Conservation (phyloP, 2,888 invertebrate genomes). For the Caenorhabditis afra region DNA sequence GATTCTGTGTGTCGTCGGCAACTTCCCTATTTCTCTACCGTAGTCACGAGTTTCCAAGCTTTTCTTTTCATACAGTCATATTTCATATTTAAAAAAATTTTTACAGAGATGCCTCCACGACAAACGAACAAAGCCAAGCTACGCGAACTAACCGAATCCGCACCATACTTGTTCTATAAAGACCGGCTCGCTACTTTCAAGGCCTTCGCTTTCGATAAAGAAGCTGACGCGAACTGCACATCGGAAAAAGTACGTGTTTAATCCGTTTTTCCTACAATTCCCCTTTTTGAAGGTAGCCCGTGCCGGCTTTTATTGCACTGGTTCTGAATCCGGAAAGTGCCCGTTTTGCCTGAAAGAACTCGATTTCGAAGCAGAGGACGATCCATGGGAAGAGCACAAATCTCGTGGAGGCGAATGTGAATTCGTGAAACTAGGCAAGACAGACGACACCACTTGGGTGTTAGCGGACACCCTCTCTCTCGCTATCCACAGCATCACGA, state of each 20-base stretch:
- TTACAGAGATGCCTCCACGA: conserved; percentile 21
- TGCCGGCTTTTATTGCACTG: conserved; percentile 58
- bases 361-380: conserved; percentile 59
- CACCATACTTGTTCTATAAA: conserved; percentile 28
- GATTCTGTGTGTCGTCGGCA: no score
- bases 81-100: no score
- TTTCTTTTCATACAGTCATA: no score
- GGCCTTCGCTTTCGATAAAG: conserved; percentile 29
- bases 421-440: conserved; percentile 56
- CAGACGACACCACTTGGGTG: conserved; percentile 54
- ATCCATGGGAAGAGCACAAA: conserved; percentile 63
- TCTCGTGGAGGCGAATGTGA: conserved; percentile 39
- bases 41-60: no score
- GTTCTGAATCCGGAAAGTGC: conserved; percentile 34
- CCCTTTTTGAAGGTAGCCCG: conserved; percentile 48
- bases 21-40: no score
- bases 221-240: conserved; percentile 38
- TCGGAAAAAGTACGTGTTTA: conserved; percentile 42
- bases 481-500: conserved; percentile 1
- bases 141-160: conserved; percentile 3
- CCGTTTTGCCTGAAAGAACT: conserved; percentile 62
- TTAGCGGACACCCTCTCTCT: conserved; percentile 31
- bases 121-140: neutral
- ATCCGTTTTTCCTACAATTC: neutral
- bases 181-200: conserved; percentile 47